phyloP scores from a whole-genome alignment of 2,113 vertebrate species.

The Oncorhynchus masou region DNA sequence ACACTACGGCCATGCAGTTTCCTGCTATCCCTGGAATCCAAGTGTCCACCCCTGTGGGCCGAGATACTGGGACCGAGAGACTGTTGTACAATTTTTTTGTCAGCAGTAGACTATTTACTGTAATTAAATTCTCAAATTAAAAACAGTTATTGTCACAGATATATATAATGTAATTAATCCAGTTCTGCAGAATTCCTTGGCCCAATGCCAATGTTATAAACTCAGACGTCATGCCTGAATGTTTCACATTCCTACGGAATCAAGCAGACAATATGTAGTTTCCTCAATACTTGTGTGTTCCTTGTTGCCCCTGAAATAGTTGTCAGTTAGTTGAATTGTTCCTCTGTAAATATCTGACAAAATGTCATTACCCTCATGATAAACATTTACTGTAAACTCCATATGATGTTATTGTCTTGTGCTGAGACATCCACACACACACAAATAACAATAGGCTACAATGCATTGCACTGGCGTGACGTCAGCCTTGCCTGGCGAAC shows the following conservation, averaged over 20 bases:
- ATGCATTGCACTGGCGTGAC: too few species aligned
- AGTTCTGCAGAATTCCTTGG: background rate
- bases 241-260: background rate
- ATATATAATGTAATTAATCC: too few species aligned
- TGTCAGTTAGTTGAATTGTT: background rate
- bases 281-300: background rate
- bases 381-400: background rate
- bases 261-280: background rate
- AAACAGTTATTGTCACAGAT: background rate
- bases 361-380: background rate
- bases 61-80: too few species aligned
- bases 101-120: too few species aligned
- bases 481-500: too few species aligned
- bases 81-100: too few species aligned
- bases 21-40: background rate
- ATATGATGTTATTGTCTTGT: background rate
- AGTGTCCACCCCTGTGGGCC: background rate
- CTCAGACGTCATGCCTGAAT: background rate
- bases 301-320: background rate
- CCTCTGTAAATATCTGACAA: background rate
- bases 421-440: background rate
- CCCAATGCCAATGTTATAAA: background rate
- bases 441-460: background rate
- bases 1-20: background rate
- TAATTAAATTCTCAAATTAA: too few species aligned